phyloP scores from a whole-genome alignment of 1,140 invertebrate genomes.

The Plutomurus gul region DNA sequence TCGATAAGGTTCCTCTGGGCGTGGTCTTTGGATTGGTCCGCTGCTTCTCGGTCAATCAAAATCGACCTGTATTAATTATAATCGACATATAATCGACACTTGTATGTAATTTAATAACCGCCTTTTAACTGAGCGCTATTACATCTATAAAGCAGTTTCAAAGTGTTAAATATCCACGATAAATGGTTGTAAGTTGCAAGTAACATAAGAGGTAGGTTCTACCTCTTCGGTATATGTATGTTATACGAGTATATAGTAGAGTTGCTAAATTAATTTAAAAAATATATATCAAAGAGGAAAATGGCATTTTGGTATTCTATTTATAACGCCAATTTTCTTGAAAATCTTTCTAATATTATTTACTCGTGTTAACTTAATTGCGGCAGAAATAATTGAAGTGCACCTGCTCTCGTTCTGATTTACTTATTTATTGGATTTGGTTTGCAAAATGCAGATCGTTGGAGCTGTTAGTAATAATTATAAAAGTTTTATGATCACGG shows the following conservation, averaged over 20 bases:
- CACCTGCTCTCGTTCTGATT: conserved; percentile 15
- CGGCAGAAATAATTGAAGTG: background rate
- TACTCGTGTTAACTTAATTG: conserved; percentile 9
- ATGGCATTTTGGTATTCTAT: background rate
- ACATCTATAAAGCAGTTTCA: background rate
- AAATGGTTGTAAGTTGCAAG: no score
- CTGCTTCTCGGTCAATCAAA: conserved; percentile 50
- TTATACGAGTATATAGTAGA: no score
- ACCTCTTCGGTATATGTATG: no score
- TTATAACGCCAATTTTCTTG: background rate
- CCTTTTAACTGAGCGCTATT: background rate
- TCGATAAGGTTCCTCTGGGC: conserved; percentile 48
- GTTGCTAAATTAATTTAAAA: no score
- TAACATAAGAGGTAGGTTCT: no score
- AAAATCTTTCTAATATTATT: background rate
- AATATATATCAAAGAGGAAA: no score
- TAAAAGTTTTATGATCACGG: background rate
- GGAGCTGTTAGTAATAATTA: conserved; percentile 59
- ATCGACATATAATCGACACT: background rate
- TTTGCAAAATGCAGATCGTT: conserved; percentile 19
- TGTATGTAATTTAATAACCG: background rate
- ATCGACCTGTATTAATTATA: conserved; percentile 44
- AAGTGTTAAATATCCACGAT: no score
- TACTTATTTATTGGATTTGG: background rate
- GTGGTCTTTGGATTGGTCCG: conserved; percentile 49